These are phyloP conservation scores for Pterocles gutturalis DNA, from an alignment of 2,113 vertebrate species.

Conservation along the genomic window DNA sequence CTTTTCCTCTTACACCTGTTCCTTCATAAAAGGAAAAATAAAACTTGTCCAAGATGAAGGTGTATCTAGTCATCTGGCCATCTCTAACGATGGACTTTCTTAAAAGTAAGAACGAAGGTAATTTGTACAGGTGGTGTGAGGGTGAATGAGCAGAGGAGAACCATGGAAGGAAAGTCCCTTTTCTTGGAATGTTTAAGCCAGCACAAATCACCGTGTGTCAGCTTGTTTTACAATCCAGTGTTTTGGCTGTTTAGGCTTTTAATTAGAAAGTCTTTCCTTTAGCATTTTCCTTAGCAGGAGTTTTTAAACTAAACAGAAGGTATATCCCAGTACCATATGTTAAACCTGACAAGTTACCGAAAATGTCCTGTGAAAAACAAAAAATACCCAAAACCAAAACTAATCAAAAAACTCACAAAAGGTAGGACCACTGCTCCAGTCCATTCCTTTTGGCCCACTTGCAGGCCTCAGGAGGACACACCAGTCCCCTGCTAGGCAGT, in stretches of 20 bases:
- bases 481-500: accelerated
- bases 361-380: slow-evolving; percentile 17
- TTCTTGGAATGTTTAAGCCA: neutral
- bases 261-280: slow-evolving; percentile 49
- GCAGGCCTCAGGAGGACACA: neutral
- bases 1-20: neutral
- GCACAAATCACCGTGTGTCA: slow-evolving; percentile 21
- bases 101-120: neutral
- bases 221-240: slow-evolving; percentile 37
- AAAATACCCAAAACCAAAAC: neutral
- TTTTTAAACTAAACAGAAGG: slow-evolving; percentile 56
- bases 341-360: slow-evolving; percentile 14
- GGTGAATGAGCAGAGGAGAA: neutral
- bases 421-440: neutral
- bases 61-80: neutral
- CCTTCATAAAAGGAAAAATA: neutral
- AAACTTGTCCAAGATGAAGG: neutral
- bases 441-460: neutral
- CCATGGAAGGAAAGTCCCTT: neutral
- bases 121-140: neutral
- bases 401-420: neutral
- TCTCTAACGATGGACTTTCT: neutral
- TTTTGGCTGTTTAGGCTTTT: slow-evolving; percentile 16
- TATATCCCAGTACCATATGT: slow-evolving; percentile 37
- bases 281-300: slow-evolving; percentile 44